Percentiles rank a stretch among this genome's conserved stretches.
Conservation (phyloP, 2,888 invertebrate genomes). For the Nineta flava region DNA sequence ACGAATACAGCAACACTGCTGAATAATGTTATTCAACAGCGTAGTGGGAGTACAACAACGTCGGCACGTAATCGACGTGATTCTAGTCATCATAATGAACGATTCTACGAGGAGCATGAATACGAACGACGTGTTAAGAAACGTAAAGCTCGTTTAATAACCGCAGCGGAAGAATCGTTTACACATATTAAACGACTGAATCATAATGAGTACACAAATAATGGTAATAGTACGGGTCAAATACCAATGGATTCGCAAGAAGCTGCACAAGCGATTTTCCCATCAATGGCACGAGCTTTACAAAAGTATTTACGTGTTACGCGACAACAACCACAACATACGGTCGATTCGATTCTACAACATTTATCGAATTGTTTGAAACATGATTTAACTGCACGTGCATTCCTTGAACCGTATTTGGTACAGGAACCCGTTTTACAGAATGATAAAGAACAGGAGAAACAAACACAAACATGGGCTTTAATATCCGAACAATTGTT, state of each 20-base stretch:
- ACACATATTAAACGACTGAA: conserved; percentile 80
- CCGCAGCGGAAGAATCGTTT: conserved; percentile 95
- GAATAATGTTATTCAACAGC: conserved; percentile 43
- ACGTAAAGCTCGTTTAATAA: conserved; percentile 72
- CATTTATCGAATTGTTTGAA: conserved; percentile 85
- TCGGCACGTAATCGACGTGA: conserved; percentile 70
- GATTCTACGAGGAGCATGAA: conserved; percentile 96
- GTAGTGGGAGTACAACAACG: conserved; percentile 53
- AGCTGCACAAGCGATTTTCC: conserved; percentile 95
- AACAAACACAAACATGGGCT: conserved; percentile 88
- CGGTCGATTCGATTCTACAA: conserved; percentile 80
- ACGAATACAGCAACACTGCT: conserved; percentile 43
- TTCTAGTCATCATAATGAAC: conserved; percentile 89
- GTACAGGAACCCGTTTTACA: conserved; percentile 71
- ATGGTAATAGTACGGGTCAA: conserved; percentile 42
- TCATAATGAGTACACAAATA: conserved; percentile 33
- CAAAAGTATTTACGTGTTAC: conserved; percentile 95
- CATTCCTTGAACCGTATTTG: conserved; percentile 90
- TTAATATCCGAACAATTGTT: conserved; percentile 83
- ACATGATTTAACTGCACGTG: conserved; percentile 84
- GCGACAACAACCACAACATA: conserved; percentile 88
- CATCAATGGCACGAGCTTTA: conserved; percentile 86
- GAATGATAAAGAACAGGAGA: conserved; percentile 58
- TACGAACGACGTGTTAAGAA: conserved; percentile 87
- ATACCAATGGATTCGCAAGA: conserved; percentile 86